These are phyloP conservation scores for Coracias cyanogaster DNA, from an alignment of 2,797 vertebrate genomes.

Conservation along the genomic window DNA sequence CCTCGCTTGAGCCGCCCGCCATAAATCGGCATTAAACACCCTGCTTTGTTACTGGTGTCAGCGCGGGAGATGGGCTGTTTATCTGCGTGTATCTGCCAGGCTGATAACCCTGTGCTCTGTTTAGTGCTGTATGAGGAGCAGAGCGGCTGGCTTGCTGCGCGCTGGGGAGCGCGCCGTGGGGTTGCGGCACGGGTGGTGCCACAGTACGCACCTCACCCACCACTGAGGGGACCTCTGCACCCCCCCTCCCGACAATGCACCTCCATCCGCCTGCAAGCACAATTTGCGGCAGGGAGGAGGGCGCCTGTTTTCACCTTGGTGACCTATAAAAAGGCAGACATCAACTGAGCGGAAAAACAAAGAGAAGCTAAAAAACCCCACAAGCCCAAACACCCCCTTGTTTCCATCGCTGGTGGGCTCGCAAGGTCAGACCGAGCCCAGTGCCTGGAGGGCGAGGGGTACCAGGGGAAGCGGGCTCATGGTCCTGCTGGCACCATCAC, in stretches of 20 bases:
- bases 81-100: slow-evolving; percentile 84
- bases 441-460: fast-evolving
- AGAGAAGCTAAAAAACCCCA: not conserved
- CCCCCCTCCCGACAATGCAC: fast-evolving
- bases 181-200: fast-evolving
- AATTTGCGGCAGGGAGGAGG: not conserved
- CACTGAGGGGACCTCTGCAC: fast-evolving
- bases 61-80: slow-evolving; percentile 73
- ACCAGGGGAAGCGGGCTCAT: too few relatives aligned
- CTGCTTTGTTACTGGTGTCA: slow-evolving; percentile 69
- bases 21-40: not conserved
- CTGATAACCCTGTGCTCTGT: slow-evolving; percentile 87
- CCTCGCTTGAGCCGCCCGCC: not conserved
- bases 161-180: fast-evolving
- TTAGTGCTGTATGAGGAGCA: slow-evolving; percentile 78
- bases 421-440: not conserved
- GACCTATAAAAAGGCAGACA: not conserved
- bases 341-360: not conserved
- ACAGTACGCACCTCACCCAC: fast-evolving
- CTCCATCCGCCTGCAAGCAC: fast-evolving
- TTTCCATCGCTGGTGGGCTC: not conserved
- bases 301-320: not conserved
- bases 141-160: slow-evolving; percentile 75
- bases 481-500: fast-evolving
- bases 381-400: not conserved